A percentile compares a stretch with the other conserved stretches of the same genome.
phyloP scores from a whole-genome alignment of 1,140 invertebrate genomes.

The Macrobrachium nipponense region DNA sequence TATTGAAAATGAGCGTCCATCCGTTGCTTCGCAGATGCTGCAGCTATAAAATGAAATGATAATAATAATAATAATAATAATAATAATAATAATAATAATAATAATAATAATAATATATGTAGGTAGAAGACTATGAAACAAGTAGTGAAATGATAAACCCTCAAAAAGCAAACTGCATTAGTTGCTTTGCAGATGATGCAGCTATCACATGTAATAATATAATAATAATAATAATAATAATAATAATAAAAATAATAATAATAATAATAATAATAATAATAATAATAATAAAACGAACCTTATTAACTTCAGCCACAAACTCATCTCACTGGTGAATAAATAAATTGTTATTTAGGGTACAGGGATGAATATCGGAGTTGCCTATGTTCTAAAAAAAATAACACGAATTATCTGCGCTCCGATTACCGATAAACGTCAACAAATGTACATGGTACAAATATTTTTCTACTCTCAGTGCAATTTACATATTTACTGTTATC shows the following conservation, averaged over 20 bases:
- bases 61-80: slow-evolving; percentile 15
- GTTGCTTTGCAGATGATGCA: neutral
- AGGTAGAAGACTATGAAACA: neutral
- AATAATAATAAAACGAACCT: neutral
- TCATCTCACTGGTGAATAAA: too few species aligned
- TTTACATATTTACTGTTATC: too few species aligned
- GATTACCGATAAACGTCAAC: too few species aligned
- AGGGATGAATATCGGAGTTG: too few species aligned
- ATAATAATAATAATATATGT: neutral
- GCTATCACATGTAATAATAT: neutral
- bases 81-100: slow-evolving; percentile 13
- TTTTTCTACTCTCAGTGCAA: too few species aligned
- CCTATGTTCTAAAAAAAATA: too few species aligned
- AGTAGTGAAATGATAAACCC: neutral
- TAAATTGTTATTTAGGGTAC: too few species aligned
- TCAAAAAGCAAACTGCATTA: too few species aligned
- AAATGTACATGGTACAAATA: too few species aligned
- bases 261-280: slow-evolving; percentile 2
- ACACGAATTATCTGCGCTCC: too few species aligned
- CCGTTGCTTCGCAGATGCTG: neutral
- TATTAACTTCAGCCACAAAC: too few species aligned
- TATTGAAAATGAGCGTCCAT: neutral
- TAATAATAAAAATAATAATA: slow-evolving; percentile 10
- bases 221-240: slow-evolving; percentile 15
- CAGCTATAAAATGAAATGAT: neutral